Evolutionary conservation across 2,888 invertebrate genomes (phyloP), one percentile per base, ranked within the genome.

Genomic region (Anagyrus pseudococci): DNA sequence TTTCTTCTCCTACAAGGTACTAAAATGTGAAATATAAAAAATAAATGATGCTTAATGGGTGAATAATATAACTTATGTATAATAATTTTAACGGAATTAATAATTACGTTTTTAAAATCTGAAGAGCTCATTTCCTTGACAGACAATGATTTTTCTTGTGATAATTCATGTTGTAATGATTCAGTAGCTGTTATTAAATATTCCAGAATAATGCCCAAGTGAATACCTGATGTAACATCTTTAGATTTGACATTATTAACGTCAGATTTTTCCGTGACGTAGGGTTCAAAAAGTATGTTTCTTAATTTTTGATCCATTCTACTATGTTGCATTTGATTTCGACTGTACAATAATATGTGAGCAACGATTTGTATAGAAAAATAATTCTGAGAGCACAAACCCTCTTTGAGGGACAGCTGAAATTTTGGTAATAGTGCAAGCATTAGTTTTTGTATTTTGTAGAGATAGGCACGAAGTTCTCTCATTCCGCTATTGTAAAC

Each of bases 351-450:
- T 40, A 90, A 79, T 23, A 93, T 81, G 82, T 92, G 91, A 41
- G 89, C 87, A 4, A 89, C 86, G 54, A 91, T 88, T 84, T 92
- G 85, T 20, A 77, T 70, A 10, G 68, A 71, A 4, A 72, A 76
- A 17, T 74, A 78, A 66, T 75, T 73, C 41, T 73, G 73, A 7
- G 76, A 70, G 40, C 73, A 69, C 1, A 67, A 68, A 41, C 75
- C 72, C 10, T 62, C 69, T 40, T 72, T 68, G n/a, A 63, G 65
- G 26, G 69, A 66, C 3, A 69, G 54, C 52, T 71, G 67, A 76
- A 93, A 94, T 64, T 90, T 85, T 3, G 90, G 87, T 67, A 94
- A 84, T 54, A 94, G 83, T 0, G 88, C 86, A 59, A 94, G 79
- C 88, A 93, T 89, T 43, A 93, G 84, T 67, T 87, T 86, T 74